phyloP scores from a whole-genome alignment of 1,140 invertebrate genomes.

The Cherax destructor region DNA sequence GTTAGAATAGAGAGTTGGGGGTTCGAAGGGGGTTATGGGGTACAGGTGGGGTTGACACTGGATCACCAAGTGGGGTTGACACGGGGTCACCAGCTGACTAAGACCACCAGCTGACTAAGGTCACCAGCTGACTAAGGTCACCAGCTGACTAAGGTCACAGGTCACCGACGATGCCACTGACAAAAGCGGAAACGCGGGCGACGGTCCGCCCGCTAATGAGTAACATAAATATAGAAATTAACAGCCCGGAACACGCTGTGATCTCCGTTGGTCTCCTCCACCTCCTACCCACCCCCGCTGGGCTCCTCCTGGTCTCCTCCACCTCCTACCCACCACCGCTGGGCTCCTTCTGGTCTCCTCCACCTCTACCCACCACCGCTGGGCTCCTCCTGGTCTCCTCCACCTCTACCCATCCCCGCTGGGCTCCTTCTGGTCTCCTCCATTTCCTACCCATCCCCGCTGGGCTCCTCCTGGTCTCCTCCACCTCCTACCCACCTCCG shows the following conservation, averaged over 20 bases:
- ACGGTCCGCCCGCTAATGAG: slow-evolving; percentile 1
- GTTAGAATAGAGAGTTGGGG: too few relatives aligned
- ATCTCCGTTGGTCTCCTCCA: background rate
- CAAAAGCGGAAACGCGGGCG: background rate
- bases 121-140: background rate
- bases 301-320: background rate
- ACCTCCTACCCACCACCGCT: background rate
- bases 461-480: too few relatives aligned
- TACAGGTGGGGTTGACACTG: too few relatives aligned
- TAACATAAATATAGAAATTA: slow-evolving; percentile 11
- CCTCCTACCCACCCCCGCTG: too few relatives aligned
- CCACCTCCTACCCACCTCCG: too few relatives aligned
- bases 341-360: background rate
- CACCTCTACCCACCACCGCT: background rate
- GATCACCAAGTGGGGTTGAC: background rate
- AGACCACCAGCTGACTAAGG: background rate
- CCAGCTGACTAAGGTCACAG: background rate
- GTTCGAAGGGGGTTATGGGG: too few relatives aligned
- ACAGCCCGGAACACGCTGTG: slow-evolving; percentile 10
- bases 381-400: too few relatives aligned
- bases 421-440: too few relatives aligned
- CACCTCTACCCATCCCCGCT: too few relatives aligned
- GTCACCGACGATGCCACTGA: background rate
- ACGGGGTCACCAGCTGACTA: background rate
- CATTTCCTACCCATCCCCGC: too few relatives aligned